Conservation (phyloP, 2,888 invertebrate genomes). For the Trachelus tabidus region DNA sequence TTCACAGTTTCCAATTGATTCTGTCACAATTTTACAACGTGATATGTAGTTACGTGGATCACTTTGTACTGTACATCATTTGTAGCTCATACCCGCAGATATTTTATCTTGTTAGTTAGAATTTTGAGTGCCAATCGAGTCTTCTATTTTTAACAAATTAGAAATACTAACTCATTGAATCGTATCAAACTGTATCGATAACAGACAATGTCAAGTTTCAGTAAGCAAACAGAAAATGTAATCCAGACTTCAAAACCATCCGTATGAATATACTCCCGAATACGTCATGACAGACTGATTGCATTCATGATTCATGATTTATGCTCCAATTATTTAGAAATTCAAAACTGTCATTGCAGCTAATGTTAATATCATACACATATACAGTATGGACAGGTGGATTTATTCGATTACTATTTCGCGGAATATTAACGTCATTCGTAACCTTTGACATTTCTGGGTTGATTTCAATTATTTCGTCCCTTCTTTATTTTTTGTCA, state of each 20-base stretch:
- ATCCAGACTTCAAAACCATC: background rate
- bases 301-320: slow-evolving; percentile 14
- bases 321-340: slow-evolving; percentile 15
- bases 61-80: background rate
- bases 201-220: background rate
- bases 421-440: background rate
- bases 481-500: background rate
- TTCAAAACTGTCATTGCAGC: slow-evolving; percentile 3
- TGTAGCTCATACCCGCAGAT: background rate
- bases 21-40: background rate
- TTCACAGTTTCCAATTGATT: background rate
- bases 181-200: background rate
- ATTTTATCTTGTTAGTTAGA: background rate
- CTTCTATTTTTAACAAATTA: background rate
- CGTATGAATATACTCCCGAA: slow-evolving; percentile 6
- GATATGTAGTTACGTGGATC: background rate
- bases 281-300: slow-evolving; percentile 9
- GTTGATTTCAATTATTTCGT: background rate
- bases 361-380: background rate
- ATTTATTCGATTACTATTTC: slow-evolving; percentile 13
- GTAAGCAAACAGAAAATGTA: background rate
- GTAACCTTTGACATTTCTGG: background rate
- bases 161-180: background rate
- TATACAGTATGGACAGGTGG: background rate
- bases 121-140: background rate